Percentiles rank a stretch among this genome's conserved stretches.
phyloP scores from a whole-genome alignment of 1,140 invertebrate species.

The Conus betulinus region DNA sequence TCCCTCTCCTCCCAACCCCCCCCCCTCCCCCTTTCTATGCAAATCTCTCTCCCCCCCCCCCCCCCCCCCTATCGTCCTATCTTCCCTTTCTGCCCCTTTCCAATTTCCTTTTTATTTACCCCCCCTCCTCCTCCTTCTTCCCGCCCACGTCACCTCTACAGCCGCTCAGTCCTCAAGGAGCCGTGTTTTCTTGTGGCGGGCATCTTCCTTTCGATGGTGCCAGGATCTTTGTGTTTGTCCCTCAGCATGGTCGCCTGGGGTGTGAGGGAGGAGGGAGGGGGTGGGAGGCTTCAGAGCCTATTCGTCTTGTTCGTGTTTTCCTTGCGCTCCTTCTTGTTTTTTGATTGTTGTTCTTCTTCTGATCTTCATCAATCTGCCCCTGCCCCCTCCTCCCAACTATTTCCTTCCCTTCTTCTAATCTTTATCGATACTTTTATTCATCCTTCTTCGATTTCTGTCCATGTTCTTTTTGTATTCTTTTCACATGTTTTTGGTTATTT shows the following conservation, averaged over 20 bases:
- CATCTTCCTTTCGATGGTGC: neutral
- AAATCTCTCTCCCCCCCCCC: neutral
- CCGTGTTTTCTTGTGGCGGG: neutral
- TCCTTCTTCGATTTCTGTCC: too few species aligned
- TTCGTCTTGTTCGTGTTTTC: neutral
- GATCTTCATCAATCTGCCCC: neutral
- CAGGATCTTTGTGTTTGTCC: neutral
- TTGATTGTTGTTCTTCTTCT: neutral
- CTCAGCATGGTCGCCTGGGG: neutral
- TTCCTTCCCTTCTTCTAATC: too few species aligned
- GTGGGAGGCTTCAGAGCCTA: neutral
- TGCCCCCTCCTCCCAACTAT: neutral
- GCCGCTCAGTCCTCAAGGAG: neutral
- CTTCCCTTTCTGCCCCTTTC: neutral
- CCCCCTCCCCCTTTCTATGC: neutral
- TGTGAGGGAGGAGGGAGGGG: slow-evolving; percentile 7
- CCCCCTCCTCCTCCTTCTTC: too few species aligned
- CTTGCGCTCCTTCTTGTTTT: neutral
- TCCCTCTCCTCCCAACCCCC: neutral
- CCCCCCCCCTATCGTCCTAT: neutral
- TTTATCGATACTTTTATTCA: too few species aligned
- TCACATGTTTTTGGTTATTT: too few species aligned
- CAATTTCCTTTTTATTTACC: neutral
- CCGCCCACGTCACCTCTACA: too few species aligned
- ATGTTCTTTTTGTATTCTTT: too few species aligned